Evolutionary conservation across 1,140 invertebrate species (phyloP).

Genomic region (Zaprionus lachaisei): DNA sequence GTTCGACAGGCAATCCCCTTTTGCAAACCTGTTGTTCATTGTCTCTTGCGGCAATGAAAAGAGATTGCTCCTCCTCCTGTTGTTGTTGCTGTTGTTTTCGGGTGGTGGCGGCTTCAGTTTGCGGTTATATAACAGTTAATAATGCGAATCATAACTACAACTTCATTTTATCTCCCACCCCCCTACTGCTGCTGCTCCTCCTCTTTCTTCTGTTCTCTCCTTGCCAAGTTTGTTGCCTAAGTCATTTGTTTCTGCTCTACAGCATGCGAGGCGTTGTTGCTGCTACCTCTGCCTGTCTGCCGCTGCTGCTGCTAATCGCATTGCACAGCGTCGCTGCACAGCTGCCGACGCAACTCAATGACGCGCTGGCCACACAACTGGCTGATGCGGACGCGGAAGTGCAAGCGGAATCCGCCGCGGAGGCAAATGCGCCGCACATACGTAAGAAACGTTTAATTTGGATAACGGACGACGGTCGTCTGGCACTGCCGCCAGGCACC

Average conservation of each 20-base stretch:
- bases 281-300: constrained; percentile 28
- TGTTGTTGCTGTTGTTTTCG: constrained; percentile 9
- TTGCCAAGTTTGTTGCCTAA: constrained; percentile 46
- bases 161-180: constrained; percentile 1
- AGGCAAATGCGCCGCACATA: constrained; percentile 86
- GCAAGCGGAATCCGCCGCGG: constrained; percentile 18
- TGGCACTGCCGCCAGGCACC: constrained; percentile 92
- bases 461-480: constrained; percentile 92
- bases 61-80: neutral
- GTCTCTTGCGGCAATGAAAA: neutral
- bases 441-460: constrained; percentile 92
- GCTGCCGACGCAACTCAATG: constrained; percentile 33
- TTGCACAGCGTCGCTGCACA: constrained; percentile 34
- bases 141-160: constrained; percentile 49
- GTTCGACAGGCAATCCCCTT: neutral
- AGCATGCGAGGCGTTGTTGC: constrained; percentile 39
- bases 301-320: constrained; percentile 14
- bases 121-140: constrained; percentile 72
- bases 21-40: constrained; percentile 34
- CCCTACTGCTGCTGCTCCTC: neutral
- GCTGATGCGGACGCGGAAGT: constrained; percentile 54
- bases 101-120: constrained; percentile 34
- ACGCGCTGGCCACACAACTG: constrained; percentile 54
- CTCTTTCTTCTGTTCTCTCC: neutral
- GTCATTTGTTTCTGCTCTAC: constrained; percentile 42